Evolutionary conservation across 2,888 invertebrate species (phyloP), one percentile per base, ranked within the genome.

Genomic region (Selenia dentaria): DNA sequence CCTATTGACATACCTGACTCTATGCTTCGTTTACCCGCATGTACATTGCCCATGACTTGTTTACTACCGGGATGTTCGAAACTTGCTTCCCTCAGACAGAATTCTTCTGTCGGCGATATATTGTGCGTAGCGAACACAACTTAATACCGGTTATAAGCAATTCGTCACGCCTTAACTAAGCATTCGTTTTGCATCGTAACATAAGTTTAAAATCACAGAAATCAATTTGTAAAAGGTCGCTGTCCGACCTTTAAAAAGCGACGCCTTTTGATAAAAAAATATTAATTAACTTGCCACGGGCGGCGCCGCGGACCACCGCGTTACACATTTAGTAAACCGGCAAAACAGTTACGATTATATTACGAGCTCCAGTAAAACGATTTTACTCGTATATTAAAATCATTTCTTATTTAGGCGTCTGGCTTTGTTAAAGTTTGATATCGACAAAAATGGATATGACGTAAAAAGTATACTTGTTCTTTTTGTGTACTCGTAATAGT

Each of bases 131-230:
- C 74, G 67, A 77, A 67, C 65, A 69, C 69, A 70, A 71, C 71
- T 79, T 82, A 80, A 83, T 81, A 70, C 77, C 76, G 69, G 74
- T 67, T 74, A 79, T 84, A 84, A 85, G 78, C 79, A 77, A 87
- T 88, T 85, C 73, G 86, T 79, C 79, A 73, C 82, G 75, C 75
- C 65, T 79, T 78, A 77, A 77, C 71, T 67, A 75, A 71, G 73
- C 73, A 80, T 80, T 79, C 71, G 70, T 74, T 70, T 74, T 67
- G 73, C 74, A 67, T 72, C 69, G 67, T 80, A 74, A 77, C 74
- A 73, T 2, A 16, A 16, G 16, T 16, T n/a, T 16, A 16, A 16
- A 4, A 16, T 69, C 70, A 74, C 67, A 67, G 71, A 81, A 78
- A 81, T 71, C 78, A 70, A 78, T 83, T 81, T 71, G 71, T 67